Evolutionary conservation across 1,140 invertebrate genomes (phyloP).

Genomic region (Hydropsyche tenuis): DNA sequence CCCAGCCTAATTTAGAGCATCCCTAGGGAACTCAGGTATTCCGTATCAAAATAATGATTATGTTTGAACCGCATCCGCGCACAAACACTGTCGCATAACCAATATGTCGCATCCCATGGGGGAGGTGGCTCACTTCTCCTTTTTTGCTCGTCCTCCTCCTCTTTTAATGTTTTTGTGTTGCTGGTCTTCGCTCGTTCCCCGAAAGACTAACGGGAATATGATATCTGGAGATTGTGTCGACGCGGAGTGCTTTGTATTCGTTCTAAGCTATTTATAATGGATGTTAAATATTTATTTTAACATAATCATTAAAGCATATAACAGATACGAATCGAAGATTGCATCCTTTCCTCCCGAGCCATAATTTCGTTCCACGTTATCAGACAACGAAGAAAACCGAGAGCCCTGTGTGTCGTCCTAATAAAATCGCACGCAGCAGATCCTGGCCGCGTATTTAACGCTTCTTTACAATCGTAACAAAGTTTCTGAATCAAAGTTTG

Average conservation of each 20-base stretch:
- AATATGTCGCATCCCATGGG: not conserved
- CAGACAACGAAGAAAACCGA: too few relatives aligned
- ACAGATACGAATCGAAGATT: not conserved
- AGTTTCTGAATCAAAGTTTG: conserved; percentile 37
- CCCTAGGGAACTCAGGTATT: conserved; percentile 46
- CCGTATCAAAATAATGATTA: conserved; percentile 45
- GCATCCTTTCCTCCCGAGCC: not conserved
- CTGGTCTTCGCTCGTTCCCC: too few relatives aligned
- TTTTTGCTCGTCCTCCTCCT: not conserved
- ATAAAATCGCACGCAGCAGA: too few relatives aligned
- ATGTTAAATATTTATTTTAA: too few relatives aligned
- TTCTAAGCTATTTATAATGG: too few relatives aligned
- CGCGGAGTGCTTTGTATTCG: too few relatives aligned
- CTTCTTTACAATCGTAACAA: conserved; percentile 36
- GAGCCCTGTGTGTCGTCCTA: too few relatives aligned
- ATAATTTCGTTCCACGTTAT: not conserved
- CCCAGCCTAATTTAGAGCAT: conserved; percentile 45
- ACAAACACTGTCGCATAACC: conserved; percentile 1
- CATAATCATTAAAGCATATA: too few relatives aligned
- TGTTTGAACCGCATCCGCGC: conserved; percentile 11
- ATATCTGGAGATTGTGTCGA: too few relatives aligned
- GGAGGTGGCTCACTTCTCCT: not conserved
- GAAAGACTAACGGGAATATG: too few relatives aligned
- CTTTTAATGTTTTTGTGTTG: not conserved
- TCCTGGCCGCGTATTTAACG: conserved; percentile 25